Evolutionary conservation across 2,113 vertebrate genomes (phyloP), one percentile per base, ranked within the genome.

Genomic region (Rynchops niger): DNA sequence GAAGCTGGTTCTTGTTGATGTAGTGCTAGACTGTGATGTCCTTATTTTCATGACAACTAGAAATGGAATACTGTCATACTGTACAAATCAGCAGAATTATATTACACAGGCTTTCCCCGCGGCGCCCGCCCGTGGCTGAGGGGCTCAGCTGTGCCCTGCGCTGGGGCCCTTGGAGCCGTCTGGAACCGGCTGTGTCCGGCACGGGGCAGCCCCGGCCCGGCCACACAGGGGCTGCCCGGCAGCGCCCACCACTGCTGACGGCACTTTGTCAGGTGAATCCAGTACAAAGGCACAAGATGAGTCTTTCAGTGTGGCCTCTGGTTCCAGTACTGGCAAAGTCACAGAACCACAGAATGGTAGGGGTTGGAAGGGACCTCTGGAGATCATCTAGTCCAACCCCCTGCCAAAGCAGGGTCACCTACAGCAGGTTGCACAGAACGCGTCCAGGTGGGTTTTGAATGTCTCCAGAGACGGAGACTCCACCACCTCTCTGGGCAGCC

Each of bases 141-240:
- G 47, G n/a, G 53, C n/a, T 65, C 53, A 3, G 29, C 17, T 0
- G 5, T 6, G 65, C 29, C 30, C 52, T 42, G 43, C 0, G 1
- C 0, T 32, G 58, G 66, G 26, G 32, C 20, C 0, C 0, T 9
- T 53, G 30, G 26, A 47, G 11, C 6, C 3, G 7, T 16, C 34
- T 11, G 34, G 50, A 45, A 11, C 7, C 0, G 3, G 26, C n/a
- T 40, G 16, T 18, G 25, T 3, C 15, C 0, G 0, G 8, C 2
- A 4, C 6, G 3, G 45, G 18, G 17, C 22, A 52, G 43, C 22
- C 9, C 23, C 0, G 0, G 21, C 20, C 30, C 4, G 4, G 11
- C 15, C 6, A 5, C 42, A 7, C 27, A 15, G 10, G 27, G 11
- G 4, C 20, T 6, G 9, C 2, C 4, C 4, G 7, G 15, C 40